phyloP scores from a whole-genome alignment of 2,113 vertebrate species.

The Gallinago undulata region DNA sequence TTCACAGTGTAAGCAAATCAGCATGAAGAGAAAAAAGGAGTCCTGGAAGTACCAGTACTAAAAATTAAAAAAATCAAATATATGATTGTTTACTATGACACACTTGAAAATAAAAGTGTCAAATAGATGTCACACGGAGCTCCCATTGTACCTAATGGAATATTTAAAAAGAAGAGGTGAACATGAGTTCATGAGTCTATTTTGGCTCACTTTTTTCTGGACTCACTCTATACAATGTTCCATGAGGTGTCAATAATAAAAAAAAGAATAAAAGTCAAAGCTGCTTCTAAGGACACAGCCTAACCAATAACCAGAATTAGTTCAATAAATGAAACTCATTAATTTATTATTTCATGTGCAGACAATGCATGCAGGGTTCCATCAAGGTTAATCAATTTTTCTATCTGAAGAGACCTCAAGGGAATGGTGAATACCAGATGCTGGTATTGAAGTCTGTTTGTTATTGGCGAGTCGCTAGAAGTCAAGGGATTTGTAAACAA shows the following conservation, averaged over 20 bases:
- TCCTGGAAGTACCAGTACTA: not conserved
- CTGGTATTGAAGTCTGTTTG: not conserved
- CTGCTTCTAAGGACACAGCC: not conserved
- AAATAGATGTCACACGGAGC: not conserved
- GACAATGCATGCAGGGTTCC: not conserved
- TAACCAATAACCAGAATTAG: constrained; percentile 26
- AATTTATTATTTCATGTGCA: constrained; percentile 21
- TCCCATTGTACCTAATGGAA: not conserved
- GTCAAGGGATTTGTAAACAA: constrained; percentile 34
- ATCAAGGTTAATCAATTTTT: constrained; percentile 50
- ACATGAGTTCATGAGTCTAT: not conserved
- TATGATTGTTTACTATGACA: not conserved
- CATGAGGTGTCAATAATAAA: not conserved
- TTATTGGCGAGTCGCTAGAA: constrained; percentile 5
- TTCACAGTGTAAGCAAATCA: not conserved
- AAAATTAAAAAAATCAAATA: not conserved
- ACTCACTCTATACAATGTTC: not conserved
- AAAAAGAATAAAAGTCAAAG: not conserved
- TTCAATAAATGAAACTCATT: constrained; percentile 22
- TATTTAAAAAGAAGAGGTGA: not conserved
- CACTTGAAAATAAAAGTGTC: not conserved
- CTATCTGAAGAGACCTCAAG: not conserved
- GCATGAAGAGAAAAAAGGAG: not conserved
- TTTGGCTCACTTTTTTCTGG: not conserved
- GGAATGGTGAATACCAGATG: not conserved